These are phyloP conservation scores for Papilio polytes DNA, from an alignment of 1,140 invertebrate species.

Conservation along the genomic window DNA sequence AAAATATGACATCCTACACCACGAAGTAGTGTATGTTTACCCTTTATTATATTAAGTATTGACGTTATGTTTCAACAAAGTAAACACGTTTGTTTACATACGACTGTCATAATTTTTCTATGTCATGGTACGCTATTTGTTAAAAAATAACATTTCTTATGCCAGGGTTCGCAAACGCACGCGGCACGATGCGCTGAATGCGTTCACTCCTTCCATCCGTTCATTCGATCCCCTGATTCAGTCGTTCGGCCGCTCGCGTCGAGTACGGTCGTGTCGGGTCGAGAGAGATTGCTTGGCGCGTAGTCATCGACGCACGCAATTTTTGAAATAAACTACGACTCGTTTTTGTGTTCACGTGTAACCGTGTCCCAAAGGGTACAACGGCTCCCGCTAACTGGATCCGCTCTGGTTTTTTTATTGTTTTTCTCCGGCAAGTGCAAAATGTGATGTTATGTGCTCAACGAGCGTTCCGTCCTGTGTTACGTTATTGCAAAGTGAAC, in stretches of 20 bases:
- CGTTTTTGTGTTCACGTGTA: slow-evolving; percentile 61
- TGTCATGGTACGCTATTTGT: slow-evolving; percentile 9
- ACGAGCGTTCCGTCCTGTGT: slow-evolving; percentile 70
- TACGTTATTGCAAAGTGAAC: slow-evolving; percentile 74
- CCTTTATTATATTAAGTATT: no score
- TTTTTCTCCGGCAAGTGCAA: slow-evolving; percentile 70
- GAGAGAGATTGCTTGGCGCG: slow-evolving; percentile 48
- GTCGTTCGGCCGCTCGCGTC: slow-evolving; percentile 65
- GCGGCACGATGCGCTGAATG: slow-evolving; percentile 64
- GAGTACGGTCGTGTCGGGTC: slow-evolving; percentile 53
- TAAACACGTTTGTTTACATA: background rate
- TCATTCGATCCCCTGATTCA: slow-evolving; percentile 58
- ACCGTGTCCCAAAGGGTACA: slow-evolving; percentile 52
- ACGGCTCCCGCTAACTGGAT: slow-evolving; percentile 62
- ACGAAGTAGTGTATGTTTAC: no score
- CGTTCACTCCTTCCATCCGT: slow-evolving; percentile 62
- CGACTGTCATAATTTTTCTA: background rate
- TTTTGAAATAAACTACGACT: slow-evolving; percentile 63
- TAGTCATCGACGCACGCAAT: slow-evolving; percentile 65
- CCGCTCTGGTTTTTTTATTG: slow-evolving; percentile 60
- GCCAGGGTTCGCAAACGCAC: slow-evolving; percentile 50
- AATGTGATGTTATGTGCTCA: slow-evolving; percentile 79
- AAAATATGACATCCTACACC: no score
- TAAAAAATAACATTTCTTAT: slow-evolving; percentile 51
- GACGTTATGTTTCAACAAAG: background rate